phyloP scores from a whole-genome alignment of 1,140 invertebrate genomes.

The Caerostris darwini region DNA sequence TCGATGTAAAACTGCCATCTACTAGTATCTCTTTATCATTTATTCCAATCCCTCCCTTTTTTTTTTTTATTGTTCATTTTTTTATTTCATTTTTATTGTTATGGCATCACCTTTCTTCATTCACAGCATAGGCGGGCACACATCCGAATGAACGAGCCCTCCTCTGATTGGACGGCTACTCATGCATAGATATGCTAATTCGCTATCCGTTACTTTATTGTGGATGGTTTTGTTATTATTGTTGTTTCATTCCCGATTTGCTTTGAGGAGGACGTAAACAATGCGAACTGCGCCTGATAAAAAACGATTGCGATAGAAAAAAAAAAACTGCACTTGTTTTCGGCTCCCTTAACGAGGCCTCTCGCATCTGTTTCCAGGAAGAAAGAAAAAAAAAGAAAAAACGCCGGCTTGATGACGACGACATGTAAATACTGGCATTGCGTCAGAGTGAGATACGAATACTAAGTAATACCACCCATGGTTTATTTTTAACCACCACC shows the following conservation, averaged over 20 bases:
- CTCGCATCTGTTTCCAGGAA: slow-evolving; percentile 69
- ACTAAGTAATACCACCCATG: slow-evolving; percentile 25
- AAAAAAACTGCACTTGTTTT: slow-evolving; percentile 59
- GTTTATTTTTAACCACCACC: slow-evolving; percentile 36
- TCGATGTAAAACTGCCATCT: no score
- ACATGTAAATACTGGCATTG: slow-evolving; percentile 72
- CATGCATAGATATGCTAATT: slow-evolving; percentile 73
- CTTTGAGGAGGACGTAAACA: slow-evolving; percentile 63
- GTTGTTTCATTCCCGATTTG: neutral
- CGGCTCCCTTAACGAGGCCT: slow-evolving; percentile 57
- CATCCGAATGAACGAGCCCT: slow-evolving; percentile 58
- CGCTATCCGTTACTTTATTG: slow-evolving; percentile 3
- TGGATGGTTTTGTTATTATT: slow-evolving; percentile 22
- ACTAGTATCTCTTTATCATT: slow-evolving; percentile 8
- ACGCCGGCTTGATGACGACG: slow-evolving; percentile 60
- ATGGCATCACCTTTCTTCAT: neutral
- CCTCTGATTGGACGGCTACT: slow-evolving; percentile 51
- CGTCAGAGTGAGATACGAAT: slow-evolving; percentile 41
- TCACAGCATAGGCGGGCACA: slow-evolving; percentile 51
- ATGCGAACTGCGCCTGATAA: slow-evolving; percentile 31
- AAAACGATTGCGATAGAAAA: neutral
- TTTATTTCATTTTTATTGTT: slow-evolving; percentile 59
- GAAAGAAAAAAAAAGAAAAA: slow-evolving; percentile 48
- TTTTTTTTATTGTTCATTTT: slow-evolving; percentile 5
- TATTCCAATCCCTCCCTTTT: slow-evolving; percentile 36